Evolutionary conservation across 2,888 invertebrate species (phyloP).

Genomic region (Polylopha cassiicola): DNA sequence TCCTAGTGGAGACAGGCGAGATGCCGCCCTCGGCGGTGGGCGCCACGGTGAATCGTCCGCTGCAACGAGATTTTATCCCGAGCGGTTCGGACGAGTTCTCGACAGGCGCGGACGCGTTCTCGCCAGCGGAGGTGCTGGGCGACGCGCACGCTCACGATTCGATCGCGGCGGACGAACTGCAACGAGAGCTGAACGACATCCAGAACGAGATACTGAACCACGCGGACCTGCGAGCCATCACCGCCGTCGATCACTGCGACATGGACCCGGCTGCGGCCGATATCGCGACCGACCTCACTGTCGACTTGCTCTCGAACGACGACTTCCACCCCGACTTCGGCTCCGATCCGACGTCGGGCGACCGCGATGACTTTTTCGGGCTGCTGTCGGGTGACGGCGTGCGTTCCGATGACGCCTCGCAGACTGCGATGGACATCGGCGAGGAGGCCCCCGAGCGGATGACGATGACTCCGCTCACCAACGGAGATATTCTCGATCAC

Average conservation of each 20-base stretch:
- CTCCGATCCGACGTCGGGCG: conserved; percentile 48
- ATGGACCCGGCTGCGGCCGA: conserved; percentile 38
- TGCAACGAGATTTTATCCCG: conserved; percentile 39
- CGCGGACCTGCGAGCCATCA: conserved; percentile 51
- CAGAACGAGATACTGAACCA: conserved; percentile 67
- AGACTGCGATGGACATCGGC: conserved; percentile 56
- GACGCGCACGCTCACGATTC: conserved; percentile 50
- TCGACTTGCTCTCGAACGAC: conserved; percentile 47
- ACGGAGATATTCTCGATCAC: conserved; percentile 63
- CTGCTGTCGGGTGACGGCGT: conserved; percentile 52
- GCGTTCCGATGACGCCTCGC: conserved; percentile 42
- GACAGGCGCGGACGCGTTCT: conserved; percentile 40
- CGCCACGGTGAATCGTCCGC: conserved; percentile 70
- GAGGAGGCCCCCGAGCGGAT: conserved; percentile 57
- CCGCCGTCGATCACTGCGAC: conserved; percentile 35
- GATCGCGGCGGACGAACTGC: conserved; percentile 61
- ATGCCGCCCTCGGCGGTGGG: conserved; percentile 91
- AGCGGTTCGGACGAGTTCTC: conserved; percentile 44
- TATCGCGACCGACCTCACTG: conserved; percentile 49
- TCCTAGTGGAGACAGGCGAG: conserved; percentile 95
- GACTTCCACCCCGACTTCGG: conserved; percentile 58
- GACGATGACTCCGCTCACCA: conserved; percentile 59
- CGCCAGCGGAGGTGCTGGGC: conserved; percentile 53
- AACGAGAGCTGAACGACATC: conserved; percentile 63
- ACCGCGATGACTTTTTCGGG: conserved; percentile 63